Base-by-base conservation (phyloP, 2,888 invertebrate species). In the Spisula solida region DNA sequence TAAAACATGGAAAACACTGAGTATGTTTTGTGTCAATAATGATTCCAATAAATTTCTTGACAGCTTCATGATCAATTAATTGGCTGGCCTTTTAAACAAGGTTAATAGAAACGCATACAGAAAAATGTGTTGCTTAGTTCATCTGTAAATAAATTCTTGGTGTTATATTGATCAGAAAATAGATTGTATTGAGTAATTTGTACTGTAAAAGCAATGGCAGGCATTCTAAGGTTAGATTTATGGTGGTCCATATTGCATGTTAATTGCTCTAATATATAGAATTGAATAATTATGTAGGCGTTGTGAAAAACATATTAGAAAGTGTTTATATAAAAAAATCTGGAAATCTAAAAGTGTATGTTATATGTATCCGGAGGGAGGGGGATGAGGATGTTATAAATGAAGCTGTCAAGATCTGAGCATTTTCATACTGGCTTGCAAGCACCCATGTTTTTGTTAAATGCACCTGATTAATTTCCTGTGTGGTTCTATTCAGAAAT, bases 1-100 rank as follows among this genome's bases (percentile, higher is more conserved):
- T 60, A 88, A 60, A 82, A 78, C 83, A 83, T 91, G 91, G 91
- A 91, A 91, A 91, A 91, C 91, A 91, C 91, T 91, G 91, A 91
- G 91, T 91, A 91, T 91, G 85, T 79, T 80, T 82, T 88, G 85
- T 89, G 83, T 78, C 1, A 70, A 83, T 81, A 81, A 89, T 85
- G 75, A 87, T 60, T 85, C 60, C 82, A 81, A 31, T 16, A 41
- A 60, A 51, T 55, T 10, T 56, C 81, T 81, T 89, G 84, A 87
- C 91, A 91, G 88, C 81, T 91, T 91, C 86, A 83, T 56, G 25
- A 75, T 75, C 75, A 75, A 75, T 75, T 31, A 16, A 31, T 75
- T 16, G 16, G 29, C 25, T 75, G 16, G 18, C 29, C 18, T 34
- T 75, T 10, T 25, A 66, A 25, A n/a, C 60, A 66, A 66, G 60